Conservation (phyloP, 2,888 invertebrate genomes). For the Microctonus brassicae region DNA sequence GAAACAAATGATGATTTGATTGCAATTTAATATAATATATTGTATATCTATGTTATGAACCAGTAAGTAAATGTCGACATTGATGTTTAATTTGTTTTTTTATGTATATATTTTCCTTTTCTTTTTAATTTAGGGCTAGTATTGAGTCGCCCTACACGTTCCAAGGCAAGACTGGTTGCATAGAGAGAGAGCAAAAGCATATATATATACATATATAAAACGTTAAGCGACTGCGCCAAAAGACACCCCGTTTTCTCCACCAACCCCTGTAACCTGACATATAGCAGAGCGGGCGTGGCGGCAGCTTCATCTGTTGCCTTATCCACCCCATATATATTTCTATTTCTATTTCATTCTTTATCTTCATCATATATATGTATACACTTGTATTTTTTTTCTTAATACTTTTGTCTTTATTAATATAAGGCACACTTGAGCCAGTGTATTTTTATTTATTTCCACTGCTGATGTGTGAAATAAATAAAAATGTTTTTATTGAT, state of each 20-base stretch:
- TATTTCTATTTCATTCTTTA: neutral
- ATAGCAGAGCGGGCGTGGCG: slow-evolving; percentile 65
- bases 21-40: too few relatives aligned
- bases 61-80: neutral
- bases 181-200: slow-evolving; percentile 44
- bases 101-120: slow-evolving; percentile 39
- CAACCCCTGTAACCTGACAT: slow-evolving; percentile 40
- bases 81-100: slow-evolving; percentile 22
- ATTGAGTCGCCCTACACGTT: slow-evolving; percentile 57
- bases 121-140: slow-evolving; percentile 57
- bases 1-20: too few relatives aligned
- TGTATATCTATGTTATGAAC: too few relatives aligned
- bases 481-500: too few relatives aligned
- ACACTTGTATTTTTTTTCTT: neutral
- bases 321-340: neutral
- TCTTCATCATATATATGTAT: too few relatives aligned
- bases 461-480: too few relatives aligned
- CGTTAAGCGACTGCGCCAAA: slow-evolving; percentile 63
- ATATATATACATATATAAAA: neutral
- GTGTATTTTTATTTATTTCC: too few relatives aligned
- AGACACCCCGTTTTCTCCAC: slow-evolving; percentile 43
- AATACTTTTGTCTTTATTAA: neutral
- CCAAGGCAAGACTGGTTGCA: slow-evolving; percentile 68
- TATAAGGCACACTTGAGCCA: too few relatives aligned
- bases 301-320: slow-evolving; percentile 45